A percentile compares a stretch with the other conserved stretches of the same genome.
phyloP scores from a whole-genome alignment of 2,113 vertebrate species.

The Chlorocebus sabaeus region DNA sequence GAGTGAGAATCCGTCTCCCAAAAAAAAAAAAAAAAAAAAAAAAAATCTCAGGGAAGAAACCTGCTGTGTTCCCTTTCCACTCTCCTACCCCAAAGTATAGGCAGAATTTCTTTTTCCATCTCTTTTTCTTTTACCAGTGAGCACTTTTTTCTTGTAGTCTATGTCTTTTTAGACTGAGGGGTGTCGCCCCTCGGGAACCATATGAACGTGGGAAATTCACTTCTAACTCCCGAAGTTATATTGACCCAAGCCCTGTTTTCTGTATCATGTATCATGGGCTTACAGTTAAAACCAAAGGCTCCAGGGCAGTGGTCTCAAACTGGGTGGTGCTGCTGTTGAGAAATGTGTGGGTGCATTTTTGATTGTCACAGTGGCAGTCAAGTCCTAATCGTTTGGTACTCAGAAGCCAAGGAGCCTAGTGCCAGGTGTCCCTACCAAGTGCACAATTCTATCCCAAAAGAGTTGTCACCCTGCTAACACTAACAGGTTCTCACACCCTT shows the following conservation, averaged over 20 bases:
- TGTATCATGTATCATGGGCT: not conserved
- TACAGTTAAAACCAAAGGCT: not conserved
- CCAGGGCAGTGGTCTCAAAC: not conserved
- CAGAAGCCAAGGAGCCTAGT: not conserved
- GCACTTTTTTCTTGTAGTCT: not conserved
- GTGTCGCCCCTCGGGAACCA: not conserved
- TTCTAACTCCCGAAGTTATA: not conserved
- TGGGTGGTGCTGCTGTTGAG: not conserved
- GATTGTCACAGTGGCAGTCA: not conserved
- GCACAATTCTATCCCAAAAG: not conserved
- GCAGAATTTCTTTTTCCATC: not conserved
- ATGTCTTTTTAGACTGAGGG: not conserved
- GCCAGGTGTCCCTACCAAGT: not conserved
- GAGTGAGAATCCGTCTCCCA: too few relatives aligned
- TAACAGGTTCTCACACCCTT: too few relatives aligned
- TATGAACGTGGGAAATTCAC: not conserved
- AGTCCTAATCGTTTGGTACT: not conserved
- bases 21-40: too few relatives aligned
- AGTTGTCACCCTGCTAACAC: not conserved
- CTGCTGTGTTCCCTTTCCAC: fast-evolving
- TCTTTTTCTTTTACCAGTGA: not conserved
- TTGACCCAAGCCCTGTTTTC: not conserved
- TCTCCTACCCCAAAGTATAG: not conserved
- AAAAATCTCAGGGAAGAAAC: not conserved
- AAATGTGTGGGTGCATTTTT: not conserved